Evolutionary conservation across 2,797 vertebrate genomes (phyloP).

Genomic region (Sphaeramia orbicularis): DNA sequence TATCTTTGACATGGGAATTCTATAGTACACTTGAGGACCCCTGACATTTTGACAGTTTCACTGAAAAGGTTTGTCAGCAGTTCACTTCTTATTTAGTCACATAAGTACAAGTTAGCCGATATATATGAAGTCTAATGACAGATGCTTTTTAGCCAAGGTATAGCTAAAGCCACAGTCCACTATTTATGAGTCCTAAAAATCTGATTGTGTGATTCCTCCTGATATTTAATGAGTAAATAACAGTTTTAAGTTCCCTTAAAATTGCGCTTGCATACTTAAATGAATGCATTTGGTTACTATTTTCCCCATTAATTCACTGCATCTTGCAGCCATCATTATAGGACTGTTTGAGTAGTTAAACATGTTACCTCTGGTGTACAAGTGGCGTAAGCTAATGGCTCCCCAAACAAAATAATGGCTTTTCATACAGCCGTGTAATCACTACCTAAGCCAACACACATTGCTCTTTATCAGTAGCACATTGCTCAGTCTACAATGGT

Average conservation of each 20-base stretch:
- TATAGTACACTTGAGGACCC: background rate
- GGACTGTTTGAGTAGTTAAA: constrained; percentile 4
- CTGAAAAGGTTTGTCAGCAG: constrained; percentile 24
- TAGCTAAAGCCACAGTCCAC: background rate
- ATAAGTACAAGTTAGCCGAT: background rate
- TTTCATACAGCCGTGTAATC: constrained; percentile 31
- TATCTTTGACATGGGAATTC: constrained; percentile 22
- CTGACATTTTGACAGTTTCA: constrained; percentile 26
- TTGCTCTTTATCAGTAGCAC: constrained; percentile 39
- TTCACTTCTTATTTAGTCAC: background rate
- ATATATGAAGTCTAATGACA: too few species aligned
- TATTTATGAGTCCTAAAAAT: too few species aligned
- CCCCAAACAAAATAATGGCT: constrained; percentile 43
- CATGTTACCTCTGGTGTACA: constrained; percentile 33
- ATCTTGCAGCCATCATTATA: background rate
- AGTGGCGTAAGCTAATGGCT: constrained; percentile 40
- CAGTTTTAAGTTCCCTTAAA: background rate
- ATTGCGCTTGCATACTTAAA: background rate
- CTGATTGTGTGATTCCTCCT: background rate
- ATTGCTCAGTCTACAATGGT: constrained; percentile 47
- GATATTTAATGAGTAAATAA: background rate
- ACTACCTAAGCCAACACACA: constrained; percentile 5
- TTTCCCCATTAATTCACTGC: background rate
- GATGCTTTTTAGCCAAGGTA: background rate
- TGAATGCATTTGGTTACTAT: background rate